Base-by-base conservation (phyloP, 2,888 invertebrate species). In the Romanomermis culicivorax region DNA sequence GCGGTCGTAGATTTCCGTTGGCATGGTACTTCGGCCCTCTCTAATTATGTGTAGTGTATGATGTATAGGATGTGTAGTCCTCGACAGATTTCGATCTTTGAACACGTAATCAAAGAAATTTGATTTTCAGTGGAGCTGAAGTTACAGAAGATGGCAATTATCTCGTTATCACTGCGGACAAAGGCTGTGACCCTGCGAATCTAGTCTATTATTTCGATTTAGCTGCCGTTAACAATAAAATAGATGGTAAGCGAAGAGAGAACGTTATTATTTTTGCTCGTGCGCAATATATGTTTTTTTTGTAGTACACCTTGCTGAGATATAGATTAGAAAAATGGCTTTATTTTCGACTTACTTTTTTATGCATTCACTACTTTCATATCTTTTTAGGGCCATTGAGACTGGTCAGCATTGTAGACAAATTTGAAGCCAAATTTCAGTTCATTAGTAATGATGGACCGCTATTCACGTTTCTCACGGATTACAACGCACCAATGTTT, bases 391-490 rank as follows among this genome's bases (percentile, higher is more conserved):
- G 77, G 17, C 75, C 78, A 55, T 77, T 89, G 58, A 73, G 78
- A 7, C 77, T 88, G 54, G 81, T 79, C 53, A 81, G 83, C 69
- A 77, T 95, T 60, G 81, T 93, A 54, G 80, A 80, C 65, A 81
- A 83, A 69, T 82, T 89, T 69, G 87, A 89, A 71, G 85, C 88
- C 1, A 89, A 89, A 71, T 93, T 85, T 59, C 72, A 89, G 83
- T 93, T 88, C 68, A 75, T 95, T 23, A 85, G 88, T 26, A 93
- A 89, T 70, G 79, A 82, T 59, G 88, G 80, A 0, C 77, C 80
- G 0, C 77, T 81, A 62, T 81, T 82, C 60, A 79, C 84, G 65
- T 84, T 95, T 71, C 80, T 83, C 49, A 93, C 95, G 25, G 93
- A 95, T 72, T 84, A 85, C 71, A 78, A 85, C 70, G 85, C 95